phyloP scores from a whole-genome alignment of 2,888 invertebrate genomes.

The Helicoverpa assulta region DNA sequence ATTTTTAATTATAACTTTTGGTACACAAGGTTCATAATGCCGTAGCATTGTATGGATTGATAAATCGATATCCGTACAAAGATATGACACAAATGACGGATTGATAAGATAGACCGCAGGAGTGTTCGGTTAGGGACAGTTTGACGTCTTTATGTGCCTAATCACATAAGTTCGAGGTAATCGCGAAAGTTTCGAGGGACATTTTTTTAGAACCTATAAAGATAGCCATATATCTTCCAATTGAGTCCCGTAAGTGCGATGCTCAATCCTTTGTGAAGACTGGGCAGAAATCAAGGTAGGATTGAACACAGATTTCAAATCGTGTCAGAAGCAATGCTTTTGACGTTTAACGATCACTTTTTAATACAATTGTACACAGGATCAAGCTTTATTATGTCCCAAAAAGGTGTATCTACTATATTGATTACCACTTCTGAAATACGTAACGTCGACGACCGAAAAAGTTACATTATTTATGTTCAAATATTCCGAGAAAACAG shows the following conservation, averaged over 20 bases:
- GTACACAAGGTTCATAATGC: conserved; percentile 10
- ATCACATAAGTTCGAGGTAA: conserved; percentile 47
- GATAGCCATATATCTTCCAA: conserved; percentile 29
- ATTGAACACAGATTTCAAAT: background rate
- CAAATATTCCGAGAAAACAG: background rate
- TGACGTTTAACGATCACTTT: background rate
- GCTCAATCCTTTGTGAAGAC: conserved; percentile 4
- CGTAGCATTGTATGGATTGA: conserved; percentile 16
- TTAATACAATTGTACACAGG: background rate
- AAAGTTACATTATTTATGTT: background rate
- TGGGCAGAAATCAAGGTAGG: conserved; percentile 23
- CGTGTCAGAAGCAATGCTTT: background rate
- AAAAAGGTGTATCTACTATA: no score
- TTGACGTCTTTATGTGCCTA: conserved; percentile 40
- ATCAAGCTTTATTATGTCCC: no score
- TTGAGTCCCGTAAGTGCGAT: conserved; percentile 32
- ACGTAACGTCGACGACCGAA: background rate
- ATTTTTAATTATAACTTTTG: conserved; percentile 6
- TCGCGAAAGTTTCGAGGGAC: conserved; percentile 37
- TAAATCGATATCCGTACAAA: conserved; percentile 57
- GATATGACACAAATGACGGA: conserved; percentile 57
- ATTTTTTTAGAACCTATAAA: conserved; percentile 39
- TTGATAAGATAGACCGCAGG: conserved; percentile 59
- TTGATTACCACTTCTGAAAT: no score
- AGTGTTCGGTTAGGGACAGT: conserved; percentile 45